phyloP scores from a whole-genome alignment of 2,888 invertebrate species.

The Eudasyphora cyanicolor region DNA sequence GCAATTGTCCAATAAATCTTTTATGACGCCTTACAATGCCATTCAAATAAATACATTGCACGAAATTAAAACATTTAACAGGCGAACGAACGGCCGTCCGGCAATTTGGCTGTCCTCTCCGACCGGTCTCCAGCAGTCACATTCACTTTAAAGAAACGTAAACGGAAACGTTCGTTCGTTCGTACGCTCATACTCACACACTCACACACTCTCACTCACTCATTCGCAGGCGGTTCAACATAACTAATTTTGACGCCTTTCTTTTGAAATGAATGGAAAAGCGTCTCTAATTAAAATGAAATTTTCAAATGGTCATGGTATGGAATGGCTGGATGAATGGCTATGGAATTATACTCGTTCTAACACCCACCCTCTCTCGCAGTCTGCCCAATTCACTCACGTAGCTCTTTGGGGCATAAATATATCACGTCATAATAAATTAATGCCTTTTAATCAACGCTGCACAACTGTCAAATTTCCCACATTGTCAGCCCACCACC shows the following conservation, averaged over 20 bases:
- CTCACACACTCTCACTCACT: neutral
- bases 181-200: neutral
- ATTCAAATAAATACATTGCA: neutral
- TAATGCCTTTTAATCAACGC: conserved; percentile 59
- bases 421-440: conserved; percentile 59
- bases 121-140: neutral
- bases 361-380: neutral
- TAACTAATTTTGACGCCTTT: conserved; percentile 40
- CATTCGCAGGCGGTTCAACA: no score
- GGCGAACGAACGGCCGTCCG: neutral
- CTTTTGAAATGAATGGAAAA: neutral
- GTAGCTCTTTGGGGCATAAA: conserved; percentile 9
- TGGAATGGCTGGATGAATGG: neutral
- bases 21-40: conserved; percentile 17
- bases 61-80: neutral
- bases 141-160: neutral
- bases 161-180: neutral
- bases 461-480: conserved; percentile 58
- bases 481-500: conserved; percentile 47
- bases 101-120: no score
- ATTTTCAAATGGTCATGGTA: conserved; percentile 33
- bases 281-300: conserved; percentile 41
- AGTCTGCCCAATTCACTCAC: neutral
- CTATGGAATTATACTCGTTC: neutral
- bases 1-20: conserved; percentile 40